Evolutionary conservation across 2,113 vertebrate genomes (phyloP), one percentile per base, ranked within the genome.

Genomic region (Podarcis cretensis): DNA sequence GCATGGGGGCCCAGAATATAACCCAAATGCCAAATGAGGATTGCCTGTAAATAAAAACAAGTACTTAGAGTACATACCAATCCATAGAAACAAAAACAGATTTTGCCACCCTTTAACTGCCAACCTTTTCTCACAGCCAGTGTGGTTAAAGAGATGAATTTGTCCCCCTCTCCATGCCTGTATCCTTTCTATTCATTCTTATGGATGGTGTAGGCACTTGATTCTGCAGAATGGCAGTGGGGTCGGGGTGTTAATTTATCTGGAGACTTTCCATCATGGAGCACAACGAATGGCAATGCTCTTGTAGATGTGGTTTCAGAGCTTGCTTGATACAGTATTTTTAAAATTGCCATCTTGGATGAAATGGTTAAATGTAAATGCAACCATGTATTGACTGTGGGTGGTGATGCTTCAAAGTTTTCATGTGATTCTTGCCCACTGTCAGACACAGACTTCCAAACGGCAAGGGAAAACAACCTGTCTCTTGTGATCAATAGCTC

Each of bases 401-500:
- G 87, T 93, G 89, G 87, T 93, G 93, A 89, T 93, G 90, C 93
- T 54, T 54, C 27, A 35, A 59, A 81, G 54, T 25, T 86, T 66
- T 79, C 0, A 93, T 94, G 94, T 94, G 93, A 95, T 94, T 95
- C 95, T 68, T 65, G 2, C 40, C 90, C 82, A 32, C 59, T 30
- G 65, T 76, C 27, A 32, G 87, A 35, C 83, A 57, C 92, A 81
- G 92, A 71, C 79, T 95, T 63, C 93, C 91, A 93, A 93, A 92
- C 87, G 90, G 59, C 90, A 63, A 86, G 32, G 92, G 69, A 7
- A 91, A 95, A 95, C 81, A 95, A 94, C 94, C 89, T 96, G 94
- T 91, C 91, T 91, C 94, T 95, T 94, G 88, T 92, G 93, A 93
- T 91, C 37, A 84, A 94, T 94, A 93, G 93, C 86, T 92, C 90